Evolutionary conservation across 2,888 invertebrate species (phyloP).

Genomic region (Alviniconcha strummeri): DNA sequence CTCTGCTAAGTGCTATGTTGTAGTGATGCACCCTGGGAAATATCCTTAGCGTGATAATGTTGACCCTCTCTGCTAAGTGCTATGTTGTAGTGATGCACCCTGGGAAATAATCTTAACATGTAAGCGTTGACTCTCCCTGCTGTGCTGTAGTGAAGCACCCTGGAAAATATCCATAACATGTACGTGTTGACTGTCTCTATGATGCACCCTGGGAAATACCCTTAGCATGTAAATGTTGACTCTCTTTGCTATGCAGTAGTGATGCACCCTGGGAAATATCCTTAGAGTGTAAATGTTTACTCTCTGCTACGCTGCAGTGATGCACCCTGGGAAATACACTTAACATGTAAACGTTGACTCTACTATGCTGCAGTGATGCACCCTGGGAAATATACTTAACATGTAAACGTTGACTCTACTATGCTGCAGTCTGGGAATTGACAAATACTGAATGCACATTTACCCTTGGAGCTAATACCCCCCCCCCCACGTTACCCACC

Average conservation of each 20-base stretch:
- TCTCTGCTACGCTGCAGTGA: constrained; percentile 69
- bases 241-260: constrained; percentile 67
- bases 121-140: constrained; percentile 41
- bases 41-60: background rate
- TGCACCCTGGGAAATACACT: constrained; percentile 62
- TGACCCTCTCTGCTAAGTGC: constrained; percentile 39
- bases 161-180: too few relatives aligned
- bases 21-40: constrained; percentile 71
- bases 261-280: constrained; percentile 65
- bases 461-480: too few relatives aligned
- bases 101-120: constrained; percentile 39
- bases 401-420: constrained; percentile 34
- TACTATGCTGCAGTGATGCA: constrained; percentile 44
- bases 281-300: too few relatives aligned
- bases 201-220: constrained; percentile 65
- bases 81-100: constrained; percentile 72
- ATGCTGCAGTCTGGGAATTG: constrained; percentile 63
- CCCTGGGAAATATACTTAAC: too few relatives aligned
- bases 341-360: too few relatives aligned
- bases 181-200: constrained; percentile 35
- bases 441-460: too few relatives aligned
- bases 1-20: constrained; percentile 55
- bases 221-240: too few relatives aligned
- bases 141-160: constrained; percentile 65
- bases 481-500: too few relatives aligned